Conservation (phyloP, 2,113 vertebrate species). For the Sylvietta virens region DNA sequence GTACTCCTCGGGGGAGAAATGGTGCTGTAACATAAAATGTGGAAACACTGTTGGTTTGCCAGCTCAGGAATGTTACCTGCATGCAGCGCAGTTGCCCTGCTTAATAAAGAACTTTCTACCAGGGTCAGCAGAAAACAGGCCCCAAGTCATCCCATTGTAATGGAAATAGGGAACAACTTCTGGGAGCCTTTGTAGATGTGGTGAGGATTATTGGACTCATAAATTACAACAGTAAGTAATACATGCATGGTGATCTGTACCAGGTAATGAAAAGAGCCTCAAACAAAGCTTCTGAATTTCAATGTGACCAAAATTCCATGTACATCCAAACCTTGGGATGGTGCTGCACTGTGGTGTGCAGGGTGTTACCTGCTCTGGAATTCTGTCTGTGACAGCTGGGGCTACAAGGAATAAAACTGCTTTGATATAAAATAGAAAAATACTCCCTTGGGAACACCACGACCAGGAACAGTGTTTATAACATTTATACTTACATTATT, state of each 20-base stretch:
- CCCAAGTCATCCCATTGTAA: constrained; percentile 22
- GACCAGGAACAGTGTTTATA: neutral
- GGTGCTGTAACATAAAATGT: neutral
- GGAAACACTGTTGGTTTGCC: neutral
- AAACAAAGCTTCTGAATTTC: constrained; percentile 21
- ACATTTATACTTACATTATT: neutral
- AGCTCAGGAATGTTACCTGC: neutral
- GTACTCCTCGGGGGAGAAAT: neutral
- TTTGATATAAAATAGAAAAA: neutral
- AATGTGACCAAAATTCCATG: neutral
- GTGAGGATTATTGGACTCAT: neutral
- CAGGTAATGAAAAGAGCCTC: constrained; percentile 33
- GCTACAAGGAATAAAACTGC: neutral
- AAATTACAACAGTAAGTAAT: constrained; percentile 11
- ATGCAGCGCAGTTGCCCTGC: neutral
- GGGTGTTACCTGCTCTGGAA: neutral
- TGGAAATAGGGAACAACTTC: constrained; percentile 16
- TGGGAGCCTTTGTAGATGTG: neutral
- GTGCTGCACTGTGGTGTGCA: neutral
- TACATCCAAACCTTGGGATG: neutral
- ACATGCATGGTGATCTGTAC: neutral
- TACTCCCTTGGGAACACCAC: neutral
- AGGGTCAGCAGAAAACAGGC: constrained; percentile 51
- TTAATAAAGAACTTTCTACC: constrained; percentile 24
- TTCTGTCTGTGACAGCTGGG: neutral